Evolutionary conservation across 2,888 invertebrate species (phyloP), one percentile per base, ranked within the genome.

Genomic region (Sinentomon sp.): DNA sequence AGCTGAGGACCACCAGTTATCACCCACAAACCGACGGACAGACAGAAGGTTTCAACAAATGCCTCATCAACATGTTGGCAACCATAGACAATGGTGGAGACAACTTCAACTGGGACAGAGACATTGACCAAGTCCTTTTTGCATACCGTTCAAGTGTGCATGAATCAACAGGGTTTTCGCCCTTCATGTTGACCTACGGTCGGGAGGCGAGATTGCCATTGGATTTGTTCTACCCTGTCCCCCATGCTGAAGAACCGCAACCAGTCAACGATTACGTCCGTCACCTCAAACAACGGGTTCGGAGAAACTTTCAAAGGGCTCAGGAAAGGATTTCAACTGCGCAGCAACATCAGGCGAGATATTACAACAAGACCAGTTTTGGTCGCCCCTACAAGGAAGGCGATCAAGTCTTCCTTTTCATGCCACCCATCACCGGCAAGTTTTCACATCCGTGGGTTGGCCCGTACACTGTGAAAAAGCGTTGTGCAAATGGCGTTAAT

Each of bases 11-110:
- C 2, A 38, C 43, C 7, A n/a, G 36, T 1, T 42, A 44, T 32
- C 38, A 41, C 12, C 39, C 41, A 1, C 40, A 41, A 17, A n/a
- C 34, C 3, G 42, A 43, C 23, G 38, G 38, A 3, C 13, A 38
- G 6, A 28, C 35, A 10, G 42, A 42, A 26, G 22, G 41, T 4
- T 18, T 35, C 1, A 40, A 43, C 32, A 28, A 36, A 5, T 4
- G 28, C 35, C 1, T 32, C 35, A 2, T 40, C 7, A 38, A 37
- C n/a, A 34, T 40, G 17, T 19, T 26, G 6, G 21, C 34, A 3
- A n/a, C 36, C 2, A 30, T 36, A 1, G 38, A 37, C 18, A 20
- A 25, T 6, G 2, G 12, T 7, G 9, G 23, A 1, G 27, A 30
- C 10, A 30, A 40, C 13, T 28, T 13, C 2, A 34, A 30, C 12